Evolutionary conservation across 2,797 vertebrate genomes (phyloP), one percentile per base, ranked within the genome.

Genomic region (Clarias pachynema): DNA sequence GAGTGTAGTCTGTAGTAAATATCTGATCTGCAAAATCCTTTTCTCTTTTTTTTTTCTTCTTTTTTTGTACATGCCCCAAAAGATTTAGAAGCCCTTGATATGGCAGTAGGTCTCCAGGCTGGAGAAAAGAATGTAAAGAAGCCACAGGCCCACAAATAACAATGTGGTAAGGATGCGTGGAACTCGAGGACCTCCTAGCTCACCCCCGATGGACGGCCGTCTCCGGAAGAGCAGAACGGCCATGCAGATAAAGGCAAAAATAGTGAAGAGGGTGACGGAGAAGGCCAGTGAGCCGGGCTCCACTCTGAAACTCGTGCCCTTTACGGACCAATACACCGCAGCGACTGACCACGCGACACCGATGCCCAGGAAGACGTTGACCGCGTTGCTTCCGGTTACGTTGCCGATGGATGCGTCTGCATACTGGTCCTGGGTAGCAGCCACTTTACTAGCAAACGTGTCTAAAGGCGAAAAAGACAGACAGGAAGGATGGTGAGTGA

Each of bases 21-120:
- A 60, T 29, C 56, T 44, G 70, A 49, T 73, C n/a, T 53, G 18
- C 44, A 73, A 16, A 56, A 44, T 44, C 40, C 40, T 44, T 44
- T 44, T 44, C 40, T 44, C 0, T 44, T 44, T 44, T 44, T 44
- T 44, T 15, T 16, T 59, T 31, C 31, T 31, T 24, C 7, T 79
- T 81, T n/a, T 53, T 44, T 83, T 59, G 12, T 40, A 37, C 31
- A 78, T 37, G 20, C 56, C 18, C 22, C 1, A 2, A 37, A 56
- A 31, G 24, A 68, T 86, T 95, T 91, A 99, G 95, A 99, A 98
- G 91, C 96, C 97, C 86, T 95, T 81, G 91, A 98, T 96, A 94
- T 98, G 97, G 95, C 97, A 98, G 89, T 98, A 98, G 79, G 97
- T 96, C 92, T 98, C 97, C 37, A 99, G 93, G 92, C 97, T 97